Evolutionary conservation across 2,113 vertebrate genomes (phyloP).

Genomic region (Fulmarus glacialis): DNA sequence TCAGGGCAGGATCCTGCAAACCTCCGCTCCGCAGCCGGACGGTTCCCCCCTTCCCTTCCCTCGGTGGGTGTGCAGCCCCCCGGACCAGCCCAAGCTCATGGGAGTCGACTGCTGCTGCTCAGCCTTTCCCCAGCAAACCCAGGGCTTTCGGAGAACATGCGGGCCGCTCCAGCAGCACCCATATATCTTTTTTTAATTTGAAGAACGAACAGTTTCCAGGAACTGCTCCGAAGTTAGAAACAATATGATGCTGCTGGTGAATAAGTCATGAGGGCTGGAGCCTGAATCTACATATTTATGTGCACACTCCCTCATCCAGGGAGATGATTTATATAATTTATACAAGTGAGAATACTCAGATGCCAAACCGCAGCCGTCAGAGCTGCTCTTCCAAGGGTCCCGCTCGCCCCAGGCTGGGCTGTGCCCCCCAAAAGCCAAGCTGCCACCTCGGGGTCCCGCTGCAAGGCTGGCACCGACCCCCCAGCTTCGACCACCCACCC

Average conservation of each 20-base stretch:
- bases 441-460: neutral
- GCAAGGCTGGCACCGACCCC: neutral
- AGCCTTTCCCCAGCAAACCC: neutral
- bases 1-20: neutral
- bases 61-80: neutral
- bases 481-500: rapidly evolving
- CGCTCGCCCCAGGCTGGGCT: neutral
- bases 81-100: rapidly evolving
- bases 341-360: neutral
- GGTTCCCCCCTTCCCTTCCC: neutral
- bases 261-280: slow-evolving; percentile 68
- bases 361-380: neutral
- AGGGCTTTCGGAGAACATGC: neutral
- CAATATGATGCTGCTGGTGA: slow-evolving; percentile 64
- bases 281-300: slow-evolving; percentile 62
- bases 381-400: neutral
- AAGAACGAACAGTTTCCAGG: slow-evolving; percentile 61
- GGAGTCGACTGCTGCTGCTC: neutral
- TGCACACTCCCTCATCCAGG: neutral
- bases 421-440: neutral
- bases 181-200: slow-evolving; percentile 61
- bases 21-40: rapidly evolving
- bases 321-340: slow-evolving; percentile 31
- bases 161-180: neutral
- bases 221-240: slow-evolving; percentile 68